Conservation (phyloP, 2,888 invertebrate species). For the Caenorhabditis imperialis region DNA sequence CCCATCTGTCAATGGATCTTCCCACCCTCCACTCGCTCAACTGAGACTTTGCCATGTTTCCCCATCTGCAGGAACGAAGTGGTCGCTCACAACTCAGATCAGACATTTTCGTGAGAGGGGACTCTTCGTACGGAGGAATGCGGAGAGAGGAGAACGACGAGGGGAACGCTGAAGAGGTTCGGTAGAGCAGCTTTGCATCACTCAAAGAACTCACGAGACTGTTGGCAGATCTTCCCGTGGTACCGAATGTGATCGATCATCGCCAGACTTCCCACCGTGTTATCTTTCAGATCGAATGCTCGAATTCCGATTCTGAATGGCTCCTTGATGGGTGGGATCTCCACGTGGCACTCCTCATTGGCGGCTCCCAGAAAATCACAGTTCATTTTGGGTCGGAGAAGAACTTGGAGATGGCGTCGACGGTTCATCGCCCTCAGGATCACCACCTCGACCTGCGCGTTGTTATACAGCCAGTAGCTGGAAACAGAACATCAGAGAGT, state of each 20-base stretch:
- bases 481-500: too few relatives aligned
- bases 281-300: constrained; percentile 70
- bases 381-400: constrained; percentile 68
- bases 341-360: constrained; percentile 56
- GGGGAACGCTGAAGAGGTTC: constrained; percentile 56
- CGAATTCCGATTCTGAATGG: constrained; percentile 75
- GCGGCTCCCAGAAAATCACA: constrained; percentile 69
- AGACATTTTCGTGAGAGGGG: constrained; percentile 55
- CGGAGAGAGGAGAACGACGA: constrained; percentile 53
- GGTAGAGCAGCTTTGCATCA: too few relatives aligned
- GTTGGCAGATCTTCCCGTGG: constrained; percentile 69
- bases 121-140: constrained; percentile 48
- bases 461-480: constrained; percentile 77
- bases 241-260: constrained; percentile 72
- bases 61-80: constrained; percentile 57
- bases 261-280: constrained; percentile 70
- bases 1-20: constrained; percentile 64
- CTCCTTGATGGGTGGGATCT: constrained; percentile 69
- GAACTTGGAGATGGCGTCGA: constrained; percentile 67
- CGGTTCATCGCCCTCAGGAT: constrained; percentile 66
- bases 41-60: constrained; percentile 47
- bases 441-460: constrained; percentile 75
- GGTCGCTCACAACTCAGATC: constrained; percentile 66
- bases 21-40: constrained; percentile 71
- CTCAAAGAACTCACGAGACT: constrained; percentile 59